phyloP scores from a whole-genome alignment of 2,888 invertebrate species.

The Gandaritis pyraliata region DNA sequence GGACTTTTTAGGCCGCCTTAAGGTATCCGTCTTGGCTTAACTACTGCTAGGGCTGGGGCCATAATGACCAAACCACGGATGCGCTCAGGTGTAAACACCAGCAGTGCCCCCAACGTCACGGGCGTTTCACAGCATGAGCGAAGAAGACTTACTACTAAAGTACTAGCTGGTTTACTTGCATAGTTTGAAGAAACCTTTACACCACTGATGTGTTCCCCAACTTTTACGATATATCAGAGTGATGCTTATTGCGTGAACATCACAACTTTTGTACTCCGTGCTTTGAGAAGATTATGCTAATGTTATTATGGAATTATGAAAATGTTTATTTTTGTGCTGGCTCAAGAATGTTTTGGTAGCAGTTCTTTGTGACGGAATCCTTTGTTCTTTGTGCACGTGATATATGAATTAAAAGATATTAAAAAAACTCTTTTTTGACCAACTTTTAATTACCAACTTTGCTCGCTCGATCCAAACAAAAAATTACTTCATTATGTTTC shows the following conservation, averaged over 20 bases:
- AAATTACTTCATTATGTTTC: too few relatives aligned
- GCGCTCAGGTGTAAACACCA: too few relatives aligned
- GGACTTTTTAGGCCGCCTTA: too few relatives aligned
- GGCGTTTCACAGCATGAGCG: too few relatives aligned
- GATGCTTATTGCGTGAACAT: constrained; percentile 44
- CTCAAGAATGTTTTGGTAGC: constrained; percentile 21
- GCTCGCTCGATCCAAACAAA: too few relatives aligned
- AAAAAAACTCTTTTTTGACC: too few relatives aligned
- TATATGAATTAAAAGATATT: not conserved
- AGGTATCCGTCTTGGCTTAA: too few relatives aligned
- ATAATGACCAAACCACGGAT: too few relatives aligned
- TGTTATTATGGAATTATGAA: constrained; percentile 44
- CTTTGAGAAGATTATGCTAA: constrained; percentile 45
- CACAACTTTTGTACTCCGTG: constrained; percentile 43
- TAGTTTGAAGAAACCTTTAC: constrained; percentile 31
- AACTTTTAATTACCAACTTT: too few relatives aligned
- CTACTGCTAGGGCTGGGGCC: too few relatives aligned
- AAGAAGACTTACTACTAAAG: not conserved
- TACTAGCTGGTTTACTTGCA: not conserved
- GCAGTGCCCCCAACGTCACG: too few relatives aligned
- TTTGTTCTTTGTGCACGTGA: constrained; percentile 22
- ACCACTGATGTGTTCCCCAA: constrained; percentile 56
- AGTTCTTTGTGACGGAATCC: constrained; percentile 13
- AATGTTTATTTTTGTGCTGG: constrained; percentile 40
- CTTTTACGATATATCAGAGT: constrained; percentile 59